Evolutionary conservation across 2,797 vertebrate species (phyloP).

Genomic region (Mormyrus hasselquistii): DNA sequence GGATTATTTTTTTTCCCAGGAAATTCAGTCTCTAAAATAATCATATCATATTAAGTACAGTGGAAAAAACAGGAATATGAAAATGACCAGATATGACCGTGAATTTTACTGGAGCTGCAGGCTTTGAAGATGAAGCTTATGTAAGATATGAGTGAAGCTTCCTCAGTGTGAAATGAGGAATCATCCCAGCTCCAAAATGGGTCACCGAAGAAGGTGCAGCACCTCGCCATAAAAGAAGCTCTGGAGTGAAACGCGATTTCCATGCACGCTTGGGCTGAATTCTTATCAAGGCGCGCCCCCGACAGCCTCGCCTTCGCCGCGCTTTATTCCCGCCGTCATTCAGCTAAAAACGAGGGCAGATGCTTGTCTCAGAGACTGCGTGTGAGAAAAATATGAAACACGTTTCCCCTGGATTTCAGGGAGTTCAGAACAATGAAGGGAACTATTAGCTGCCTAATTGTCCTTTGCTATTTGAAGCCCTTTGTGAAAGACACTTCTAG

Average conservation of each 20-base stretch:
- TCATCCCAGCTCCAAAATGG: background rate
- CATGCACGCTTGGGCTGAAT: background rate
- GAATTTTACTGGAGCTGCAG: background rate
- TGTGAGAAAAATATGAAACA: background rate
- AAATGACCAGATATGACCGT: background rate
- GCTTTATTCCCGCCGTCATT: background rate
- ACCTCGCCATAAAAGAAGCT: background rate
- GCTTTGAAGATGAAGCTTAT: conserved; percentile 3
- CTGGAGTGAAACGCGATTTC: background rate
- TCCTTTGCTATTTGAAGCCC: background rate
- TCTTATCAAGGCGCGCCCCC: background rate
- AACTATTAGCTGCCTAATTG: background rate
- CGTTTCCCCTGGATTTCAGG: background rate
- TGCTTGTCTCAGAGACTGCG: background rate
- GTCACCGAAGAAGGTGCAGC: background rate
- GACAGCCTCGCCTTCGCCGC: background rate
- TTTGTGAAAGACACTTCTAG: background rate
- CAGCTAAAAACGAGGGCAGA: background rate
- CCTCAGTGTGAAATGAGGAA: background rate
- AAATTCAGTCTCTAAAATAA: background rate
- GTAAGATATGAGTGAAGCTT: background rate
- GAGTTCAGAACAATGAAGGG: background rate
- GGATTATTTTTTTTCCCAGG: background rate
- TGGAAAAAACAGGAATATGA: background rate
- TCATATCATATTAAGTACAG: background rate